phyloP scores from a whole-genome alignment of 2,113 vertebrate genomes.

The Halcyon malimbica region DNA sequence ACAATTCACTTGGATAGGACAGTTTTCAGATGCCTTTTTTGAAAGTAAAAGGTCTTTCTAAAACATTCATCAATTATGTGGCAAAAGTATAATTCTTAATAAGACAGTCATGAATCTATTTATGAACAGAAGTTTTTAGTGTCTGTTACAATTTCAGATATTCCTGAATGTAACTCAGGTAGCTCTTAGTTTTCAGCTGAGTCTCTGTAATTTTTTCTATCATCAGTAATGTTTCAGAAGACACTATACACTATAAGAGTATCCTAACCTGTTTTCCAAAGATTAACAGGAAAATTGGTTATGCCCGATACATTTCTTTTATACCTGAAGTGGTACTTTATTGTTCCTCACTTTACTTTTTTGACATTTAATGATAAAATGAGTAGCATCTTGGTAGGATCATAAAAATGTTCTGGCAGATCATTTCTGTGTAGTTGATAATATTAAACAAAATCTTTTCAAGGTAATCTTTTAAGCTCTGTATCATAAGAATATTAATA shows the following conservation, averaged over 20 bases:
- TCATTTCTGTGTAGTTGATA: background rate
- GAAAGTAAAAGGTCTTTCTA: background rate
- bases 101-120: background rate
- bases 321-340: background rate
- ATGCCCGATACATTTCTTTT: background rate
- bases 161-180: background rate
- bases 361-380: background rate
- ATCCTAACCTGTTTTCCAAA: background rate
- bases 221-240: background rate
- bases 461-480: background rate
- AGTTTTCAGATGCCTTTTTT: background rate
- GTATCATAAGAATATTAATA: rapidly evolving
- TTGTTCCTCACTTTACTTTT: background rate
- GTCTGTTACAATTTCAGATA: background rate
- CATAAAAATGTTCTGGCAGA: background rate
- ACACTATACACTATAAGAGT: background rate
- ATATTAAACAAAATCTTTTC: background rate
- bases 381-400: background rate
- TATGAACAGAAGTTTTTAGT: background rate
- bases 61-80: background rate
- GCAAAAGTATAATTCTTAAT: background rate
- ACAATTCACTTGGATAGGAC: background rate
- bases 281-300: background rate
- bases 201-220: background rate
- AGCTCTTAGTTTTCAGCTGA: background rate